Conservation (phyloP, 2,797 vertebrate species). For the Lepilemur ruficaudatus region DNA sequence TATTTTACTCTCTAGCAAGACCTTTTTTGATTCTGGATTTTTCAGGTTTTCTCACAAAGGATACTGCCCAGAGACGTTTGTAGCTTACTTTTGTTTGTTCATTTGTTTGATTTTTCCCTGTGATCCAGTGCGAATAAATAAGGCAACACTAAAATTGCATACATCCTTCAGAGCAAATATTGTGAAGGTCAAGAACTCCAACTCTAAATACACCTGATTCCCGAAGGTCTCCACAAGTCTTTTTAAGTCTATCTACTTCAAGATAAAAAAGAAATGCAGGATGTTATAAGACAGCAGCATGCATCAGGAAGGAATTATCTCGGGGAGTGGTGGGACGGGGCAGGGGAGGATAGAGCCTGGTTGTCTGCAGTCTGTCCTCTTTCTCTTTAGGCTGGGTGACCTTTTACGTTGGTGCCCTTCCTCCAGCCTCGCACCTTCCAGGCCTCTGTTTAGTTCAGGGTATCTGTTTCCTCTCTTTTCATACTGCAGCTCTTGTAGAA, state of each 20-base stretch:
- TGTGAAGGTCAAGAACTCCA: neutral
- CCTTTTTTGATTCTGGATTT: neutral
- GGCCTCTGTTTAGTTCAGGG: neutral
- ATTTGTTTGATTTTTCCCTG: neutral
- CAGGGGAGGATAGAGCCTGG: neutral
- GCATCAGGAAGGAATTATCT: neutral
- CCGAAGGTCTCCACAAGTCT: neutral
- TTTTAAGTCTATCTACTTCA: neutral
- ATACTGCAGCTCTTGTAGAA: neutral
- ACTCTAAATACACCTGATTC: neutral
- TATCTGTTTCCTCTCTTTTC: neutral
- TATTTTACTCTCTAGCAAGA: neutral
- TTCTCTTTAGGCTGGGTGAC: neutral
- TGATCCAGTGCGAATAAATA: neutral
- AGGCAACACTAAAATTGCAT: neutral
- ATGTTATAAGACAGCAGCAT: neutral
- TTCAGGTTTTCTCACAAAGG: neutral
- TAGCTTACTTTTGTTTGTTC: neutral
- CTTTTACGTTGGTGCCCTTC: accelerated
- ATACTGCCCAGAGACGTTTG: neutral
- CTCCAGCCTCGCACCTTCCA: neutral
- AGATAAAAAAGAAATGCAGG: neutral
- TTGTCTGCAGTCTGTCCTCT: neutral
- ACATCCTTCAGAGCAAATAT: neutral
- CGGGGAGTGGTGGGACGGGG: neutral